Evolutionary conservation across 64 coral and sea anemone species (phyloP).

Genomic region (Astreopora myriophthalma): DNA sequence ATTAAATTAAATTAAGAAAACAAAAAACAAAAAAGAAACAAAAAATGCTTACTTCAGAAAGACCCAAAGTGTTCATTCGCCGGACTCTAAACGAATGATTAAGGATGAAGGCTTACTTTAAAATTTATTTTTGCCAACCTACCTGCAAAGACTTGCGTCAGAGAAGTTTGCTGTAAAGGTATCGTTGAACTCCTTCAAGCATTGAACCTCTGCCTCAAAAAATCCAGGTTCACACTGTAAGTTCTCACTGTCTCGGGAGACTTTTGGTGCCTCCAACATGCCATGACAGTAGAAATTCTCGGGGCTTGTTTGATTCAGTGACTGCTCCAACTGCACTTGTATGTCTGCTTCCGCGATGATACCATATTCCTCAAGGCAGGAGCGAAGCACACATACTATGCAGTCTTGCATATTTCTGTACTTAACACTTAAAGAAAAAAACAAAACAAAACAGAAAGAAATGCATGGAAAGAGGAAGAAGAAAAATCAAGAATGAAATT

Average conservation of each 20-base stretch:
- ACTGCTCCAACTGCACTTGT: not conserved
- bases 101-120: not conserved
- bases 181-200: constrained; percentile 15
- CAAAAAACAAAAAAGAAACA: no score
- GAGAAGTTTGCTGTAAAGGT: constrained; percentile 32
- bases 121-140: not conserved
- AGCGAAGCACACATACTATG: constrained; percentile 26
- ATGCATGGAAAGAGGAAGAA: no score
- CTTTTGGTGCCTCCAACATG: constrained; percentile 42
- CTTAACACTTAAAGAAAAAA: not conserved
- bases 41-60: no score
- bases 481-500: no score
- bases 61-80: no score
- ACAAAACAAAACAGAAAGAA: not conserved
- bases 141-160: constrained; percentile 35
- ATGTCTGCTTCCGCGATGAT: not conserved
- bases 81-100: no score
- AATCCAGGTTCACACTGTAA: not conserved
- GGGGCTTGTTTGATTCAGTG: constrained; percentile 15
- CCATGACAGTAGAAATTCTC: constrained; percentile 19
- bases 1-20: no score
- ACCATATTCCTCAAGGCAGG: constrained; percentile 3
- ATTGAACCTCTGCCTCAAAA: constrained; percentile 16
- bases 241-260: not conserved
- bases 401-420: constrained; percentile 30